Percentiles rank a stretch among this genome's conserved stretches.
These are phyloP conservation scores for Podilymbus podiceps DNA, from an alignment of 2,113 vertebrate genomes.

Conservation along the genomic window DNA sequence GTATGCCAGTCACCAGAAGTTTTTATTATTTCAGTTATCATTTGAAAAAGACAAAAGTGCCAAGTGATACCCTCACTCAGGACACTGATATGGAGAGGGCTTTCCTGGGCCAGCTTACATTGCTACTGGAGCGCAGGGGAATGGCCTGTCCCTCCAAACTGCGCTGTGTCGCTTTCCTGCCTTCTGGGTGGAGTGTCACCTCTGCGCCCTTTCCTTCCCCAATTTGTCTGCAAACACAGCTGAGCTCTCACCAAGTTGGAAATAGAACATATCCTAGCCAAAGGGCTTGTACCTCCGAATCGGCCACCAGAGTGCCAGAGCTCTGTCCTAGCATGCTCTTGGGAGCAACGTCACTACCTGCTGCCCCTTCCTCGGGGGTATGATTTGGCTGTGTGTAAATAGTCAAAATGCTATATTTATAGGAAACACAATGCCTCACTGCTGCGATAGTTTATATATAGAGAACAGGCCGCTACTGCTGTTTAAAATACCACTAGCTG, in stretches of 20 bases:
- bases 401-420: conserved; percentile 38
- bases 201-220: not conserved
- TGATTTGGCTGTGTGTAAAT: not conserved
- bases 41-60: not conserved
- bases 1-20: not conserved
- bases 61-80: not conserved
- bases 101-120: not conserved
- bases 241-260: not conserved
- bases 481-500: conserved; percentile 47
- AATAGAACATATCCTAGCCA: not conserved
- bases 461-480: conserved; percentile 32
- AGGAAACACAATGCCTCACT: conserved; percentile 47
- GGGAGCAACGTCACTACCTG: not conserved
- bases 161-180: not conserved
- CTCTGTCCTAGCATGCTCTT: not conserved
- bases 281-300: not conserved
- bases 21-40: not conserved
- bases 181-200: not conserved
- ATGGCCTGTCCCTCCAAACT: not conserved
- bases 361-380: not conserved
- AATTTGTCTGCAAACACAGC: not conserved
- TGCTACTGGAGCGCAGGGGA: not conserved
- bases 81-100: not conserved
- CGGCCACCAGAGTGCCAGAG: accelerated
- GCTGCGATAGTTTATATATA: conserved; percentile 45